phyloP scores from a whole-genome alignment of 2,888 invertebrate genomes.

The Lasius fuliginosus region DNA sequence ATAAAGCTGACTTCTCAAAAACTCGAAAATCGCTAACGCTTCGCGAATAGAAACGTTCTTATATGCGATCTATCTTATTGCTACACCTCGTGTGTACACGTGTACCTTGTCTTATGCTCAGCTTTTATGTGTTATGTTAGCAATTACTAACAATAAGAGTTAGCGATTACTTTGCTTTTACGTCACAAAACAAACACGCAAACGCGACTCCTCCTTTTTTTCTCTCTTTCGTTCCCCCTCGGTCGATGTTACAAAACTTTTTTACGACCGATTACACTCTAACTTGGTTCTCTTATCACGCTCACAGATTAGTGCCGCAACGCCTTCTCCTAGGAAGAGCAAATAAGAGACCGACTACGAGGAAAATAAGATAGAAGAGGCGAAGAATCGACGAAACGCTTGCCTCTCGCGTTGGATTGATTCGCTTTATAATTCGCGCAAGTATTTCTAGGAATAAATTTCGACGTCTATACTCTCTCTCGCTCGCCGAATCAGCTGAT shows the following conservation, averaged over 20 bases:
- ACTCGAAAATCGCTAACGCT: neutral
- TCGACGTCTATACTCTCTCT: conserved; percentile 35
- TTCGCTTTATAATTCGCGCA: conserved; percentile 38
- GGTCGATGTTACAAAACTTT: conserved; percentile 30
- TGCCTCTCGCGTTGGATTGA: conserved; percentile 1
- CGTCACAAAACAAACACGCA: conserved; percentile 19
- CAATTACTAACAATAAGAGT: neutral
- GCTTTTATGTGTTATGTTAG: conserved; percentile 12
- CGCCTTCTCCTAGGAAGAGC: conserved; percentile 11
- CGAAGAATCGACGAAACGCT: conserved; percentile 10
- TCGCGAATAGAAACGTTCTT: neutral
- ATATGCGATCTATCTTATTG: neutral
- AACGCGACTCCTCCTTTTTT: neutral
- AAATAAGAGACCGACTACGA: conserved; percentile 8
- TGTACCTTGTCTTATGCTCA: neutral
- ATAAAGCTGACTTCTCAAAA: neutral
- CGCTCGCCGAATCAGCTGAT: conserved; percentile 34
- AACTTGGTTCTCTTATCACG: conserved; percentile 20
- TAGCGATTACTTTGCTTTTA: neutral
- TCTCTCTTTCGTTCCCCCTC: neutral
- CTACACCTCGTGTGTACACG: neutral
- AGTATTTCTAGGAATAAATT: conserved; percentile 57
- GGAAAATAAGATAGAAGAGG: conserved; percentile 40
- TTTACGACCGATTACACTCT: conserved; percentile 12
- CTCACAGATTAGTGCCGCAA: conserved; percentile 25